Percentiles rank a stretch among this genome's conserved stretches.
phyloP scores from a whole-genome alignment of 2,113 vertebrate species.

The Rhabdomys dilectus region DNA sequence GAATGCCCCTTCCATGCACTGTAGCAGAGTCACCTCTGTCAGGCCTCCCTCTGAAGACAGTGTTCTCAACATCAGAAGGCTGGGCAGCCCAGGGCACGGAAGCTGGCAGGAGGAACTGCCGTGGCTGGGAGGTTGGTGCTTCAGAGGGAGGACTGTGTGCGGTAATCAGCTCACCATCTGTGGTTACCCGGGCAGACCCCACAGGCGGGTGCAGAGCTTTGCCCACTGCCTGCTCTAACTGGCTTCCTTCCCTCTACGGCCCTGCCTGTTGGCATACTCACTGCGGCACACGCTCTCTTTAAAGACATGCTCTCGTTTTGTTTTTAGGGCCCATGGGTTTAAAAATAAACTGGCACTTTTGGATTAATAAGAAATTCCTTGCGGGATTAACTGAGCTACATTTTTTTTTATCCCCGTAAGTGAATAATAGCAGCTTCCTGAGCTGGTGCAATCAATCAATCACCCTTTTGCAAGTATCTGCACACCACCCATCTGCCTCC shows the following conservation, averaged over 20 bases:
- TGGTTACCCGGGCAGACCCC: background rate
- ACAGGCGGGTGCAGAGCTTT: background rate
- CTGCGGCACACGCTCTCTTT: conserved; percentile 28
- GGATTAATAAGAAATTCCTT: conserved; percentile 70
- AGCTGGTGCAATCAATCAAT: background rate
- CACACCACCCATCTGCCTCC: background rate
- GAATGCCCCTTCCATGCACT: background rate
- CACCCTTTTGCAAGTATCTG: background rate
- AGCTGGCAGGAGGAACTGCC: background rate
- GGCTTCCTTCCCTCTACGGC: background rate
- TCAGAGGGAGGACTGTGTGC: background rate
- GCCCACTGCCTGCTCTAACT: background rate
- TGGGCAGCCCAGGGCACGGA: background rate
- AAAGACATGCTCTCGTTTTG: conserved; percentile 57
- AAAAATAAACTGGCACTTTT: conserved; percentile 71
- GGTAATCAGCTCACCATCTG: too few species aligned
- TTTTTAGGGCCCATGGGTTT: conserved; percentile 55
- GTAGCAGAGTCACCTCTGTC: background rate
- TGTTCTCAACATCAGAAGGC: background rate
- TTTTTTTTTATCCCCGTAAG: conserved; percentile 9
- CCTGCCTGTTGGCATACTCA: background rate
- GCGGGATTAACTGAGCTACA: conserved; percentile 19
- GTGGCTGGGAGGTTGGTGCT: background rate
- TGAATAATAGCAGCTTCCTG: background rate
- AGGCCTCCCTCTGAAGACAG: background rate